phyloP scores from a whole-genome alignment of 2,113 vertebrate genomes.

The Perccottus glenii region DNA sequence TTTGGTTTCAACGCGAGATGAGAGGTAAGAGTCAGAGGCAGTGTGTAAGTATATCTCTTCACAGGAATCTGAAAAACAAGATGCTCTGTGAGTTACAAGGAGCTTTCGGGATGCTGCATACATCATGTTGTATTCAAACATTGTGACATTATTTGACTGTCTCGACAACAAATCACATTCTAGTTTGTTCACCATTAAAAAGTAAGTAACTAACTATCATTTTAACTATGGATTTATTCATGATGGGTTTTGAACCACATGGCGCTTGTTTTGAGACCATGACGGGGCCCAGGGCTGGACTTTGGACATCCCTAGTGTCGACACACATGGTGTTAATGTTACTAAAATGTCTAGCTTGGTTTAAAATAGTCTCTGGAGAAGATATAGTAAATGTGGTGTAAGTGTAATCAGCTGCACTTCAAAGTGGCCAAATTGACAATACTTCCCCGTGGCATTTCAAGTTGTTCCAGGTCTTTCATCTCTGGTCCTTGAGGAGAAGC shows the following conservation, averaged over 20 bases:
- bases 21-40: constrained; percentile 59
- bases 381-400: constrained; percentile 65
- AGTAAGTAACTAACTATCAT: too few species aligned
- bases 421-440: constrained; percentile 73
- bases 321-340: neutral
- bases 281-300: too few species aligned
- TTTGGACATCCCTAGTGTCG: too few species aligned
- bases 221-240: too few species aligned
- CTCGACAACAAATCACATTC: too few species aligned
- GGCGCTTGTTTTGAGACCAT: too few species aligned
- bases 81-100: constrained; percentile 21
- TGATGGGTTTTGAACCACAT: too few species aligned
- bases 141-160: neutral
- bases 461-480: constrained; percentile 81
- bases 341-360: constrained; percentile 32
- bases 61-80: constrained; percentile 68
- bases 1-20: constrained; percentile 45
- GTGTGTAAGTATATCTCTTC: constrained; percentile 54
- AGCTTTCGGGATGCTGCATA: neutral
- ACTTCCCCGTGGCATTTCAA: constrained; percentile 69
- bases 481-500: constrained; percentile 61
- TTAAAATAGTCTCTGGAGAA: constrained; percentile 69
- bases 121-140: neutral
- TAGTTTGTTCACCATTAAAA: too few species aligned
- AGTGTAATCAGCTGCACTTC: constrained; percentile 77